Evolutionary conservation across 2,888 invertebrate species (phyloP).

Genomic region (Pseudococcus longispinus): DNA sequence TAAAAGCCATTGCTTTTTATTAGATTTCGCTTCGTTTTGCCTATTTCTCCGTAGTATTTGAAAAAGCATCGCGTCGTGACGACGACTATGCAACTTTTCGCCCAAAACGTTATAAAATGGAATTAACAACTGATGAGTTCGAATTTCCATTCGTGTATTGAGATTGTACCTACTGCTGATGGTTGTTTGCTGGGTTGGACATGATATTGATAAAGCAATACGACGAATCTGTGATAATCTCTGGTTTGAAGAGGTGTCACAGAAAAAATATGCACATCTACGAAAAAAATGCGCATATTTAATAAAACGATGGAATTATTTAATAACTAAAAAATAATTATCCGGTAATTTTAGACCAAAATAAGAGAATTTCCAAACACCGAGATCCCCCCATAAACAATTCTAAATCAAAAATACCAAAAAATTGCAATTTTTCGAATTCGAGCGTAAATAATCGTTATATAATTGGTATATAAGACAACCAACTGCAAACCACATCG

Average conservation of each 20-base stretch:
- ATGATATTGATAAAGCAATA: neutral
- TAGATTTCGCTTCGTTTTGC: neutral
- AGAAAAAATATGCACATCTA: too few species aligned
- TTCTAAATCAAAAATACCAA: neutral
- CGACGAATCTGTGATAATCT: too few species aligned
- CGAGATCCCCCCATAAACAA: too few species aligned
- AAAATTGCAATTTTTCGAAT: neutral
- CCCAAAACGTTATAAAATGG: neutral
- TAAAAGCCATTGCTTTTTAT: conserved; percentile 16
- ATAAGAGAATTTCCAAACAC: too few species aligned
- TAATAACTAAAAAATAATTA: neutral
- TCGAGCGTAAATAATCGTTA: neutral
- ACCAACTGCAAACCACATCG: neutral
- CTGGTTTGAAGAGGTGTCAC: too few species aligned
- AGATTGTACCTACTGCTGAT: too few species aligned
- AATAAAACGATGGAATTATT: neutral
- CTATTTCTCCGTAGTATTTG: neutral
- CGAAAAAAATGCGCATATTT: neutral
- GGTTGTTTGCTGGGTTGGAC: neutral
- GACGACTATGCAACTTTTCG: neutral
- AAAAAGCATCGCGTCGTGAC: neutral
- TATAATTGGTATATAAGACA: neutral
- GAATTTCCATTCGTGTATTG: neutral
- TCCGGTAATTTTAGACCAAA: too few species aligned
- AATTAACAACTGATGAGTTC: neutral